A percentile compares a stretch with the other conserved stretches of the same genome.
Conservation (phyloP, 1,140 invertebrate genomes). For the Pteromalus puparum region DNA sequence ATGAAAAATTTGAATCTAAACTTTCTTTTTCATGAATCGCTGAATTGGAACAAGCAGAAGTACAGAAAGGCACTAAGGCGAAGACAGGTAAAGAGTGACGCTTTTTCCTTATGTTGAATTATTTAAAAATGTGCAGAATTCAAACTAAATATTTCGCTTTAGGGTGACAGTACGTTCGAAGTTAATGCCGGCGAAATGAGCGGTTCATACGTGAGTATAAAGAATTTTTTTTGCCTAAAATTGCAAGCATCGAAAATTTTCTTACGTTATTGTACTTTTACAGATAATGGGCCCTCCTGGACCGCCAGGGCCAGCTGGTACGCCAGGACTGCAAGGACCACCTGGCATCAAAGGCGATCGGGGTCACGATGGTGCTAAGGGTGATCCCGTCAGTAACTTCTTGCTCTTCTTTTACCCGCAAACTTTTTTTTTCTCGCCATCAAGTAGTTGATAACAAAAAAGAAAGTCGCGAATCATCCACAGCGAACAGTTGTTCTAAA, state of each 20-base stretch:
- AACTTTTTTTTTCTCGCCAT: not conserved
- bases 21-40: conserved; percentile 65
- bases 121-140: not conserved
- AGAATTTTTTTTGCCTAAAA: not conserved
- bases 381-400: conserved; percentile 85
- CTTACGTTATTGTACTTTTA: conserved; percentile 49
- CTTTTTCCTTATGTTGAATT: not conserved
- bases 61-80: conserved; percentile 90
- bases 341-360: conserved; percentile 93
- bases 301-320: conserved; percentile 86
- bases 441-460: not conserved
- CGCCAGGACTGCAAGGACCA: conserved; percentile 85
- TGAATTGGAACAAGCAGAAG: conserved; percentile 79
- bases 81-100: conserved; percentile 81
- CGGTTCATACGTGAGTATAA: conserved; percentile 71
- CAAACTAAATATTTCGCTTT: conserved; percentile 64
- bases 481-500: not conserved
- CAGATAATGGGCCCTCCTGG: conserved; percentile 87
- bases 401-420: not conserved
- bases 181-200: conserved; percentile 82
- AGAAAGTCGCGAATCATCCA: not conserved
- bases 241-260: not conserved
- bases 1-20: conserved; percentile 57
- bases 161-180: conserved; percentile 87
- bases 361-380: conserved; percentile 90